These are phyloP conservation scores for Tachysurus fulvidraco DNA, from an alignment of 2,113 vertebrate genomes.

Conservation along the genomic window DNA sequence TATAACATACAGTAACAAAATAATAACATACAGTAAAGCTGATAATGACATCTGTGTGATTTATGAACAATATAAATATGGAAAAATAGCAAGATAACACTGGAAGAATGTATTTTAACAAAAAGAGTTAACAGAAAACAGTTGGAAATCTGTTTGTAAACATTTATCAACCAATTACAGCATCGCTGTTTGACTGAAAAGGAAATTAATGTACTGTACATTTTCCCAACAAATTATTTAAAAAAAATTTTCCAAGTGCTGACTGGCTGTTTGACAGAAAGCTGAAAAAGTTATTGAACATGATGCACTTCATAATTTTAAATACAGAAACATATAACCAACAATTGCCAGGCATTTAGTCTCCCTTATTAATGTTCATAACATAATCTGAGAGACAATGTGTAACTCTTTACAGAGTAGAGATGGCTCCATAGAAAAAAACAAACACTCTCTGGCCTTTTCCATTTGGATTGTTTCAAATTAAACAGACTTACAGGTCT, in stretches of 20 bases:
- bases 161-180: background rate
- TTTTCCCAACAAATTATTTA: background rate
- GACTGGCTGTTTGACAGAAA: background rate
- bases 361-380: background rate
- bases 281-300: background rate
- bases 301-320: background rate
- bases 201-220: background rate
- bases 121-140: background rate
- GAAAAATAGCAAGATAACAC: too few relatives aligned
- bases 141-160: background rate
- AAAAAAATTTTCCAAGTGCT: too few relatives aligned
- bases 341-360: background rate
- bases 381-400: background rate
- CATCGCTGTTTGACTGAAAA: background rate
- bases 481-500: background rate
- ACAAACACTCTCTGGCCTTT: background rate
- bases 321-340: background rate
- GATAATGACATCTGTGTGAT: background rate
- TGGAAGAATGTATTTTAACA: background rate
- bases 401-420: background rate
- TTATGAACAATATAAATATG: background rate
- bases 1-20: background rate
- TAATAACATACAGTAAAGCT: background rate
- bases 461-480: background rate
- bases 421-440: background rate